These are phyloP conservation scores for Bombylius discolor DNA, from an alignment of 2,888 invertebrate genomes.

Conservation along the genomic window DNA sequence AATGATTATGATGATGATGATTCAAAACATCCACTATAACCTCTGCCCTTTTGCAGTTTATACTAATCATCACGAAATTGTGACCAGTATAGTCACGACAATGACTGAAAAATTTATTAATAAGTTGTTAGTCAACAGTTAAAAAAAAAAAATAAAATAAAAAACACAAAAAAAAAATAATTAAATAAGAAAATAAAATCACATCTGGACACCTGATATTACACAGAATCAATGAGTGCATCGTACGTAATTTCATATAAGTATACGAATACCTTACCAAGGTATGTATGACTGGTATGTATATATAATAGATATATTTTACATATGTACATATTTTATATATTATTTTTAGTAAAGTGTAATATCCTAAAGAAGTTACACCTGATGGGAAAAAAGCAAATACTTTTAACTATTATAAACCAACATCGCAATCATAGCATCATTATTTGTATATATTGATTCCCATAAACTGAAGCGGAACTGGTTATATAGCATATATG, in stretches of 20 bases:
- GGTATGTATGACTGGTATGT: no score
- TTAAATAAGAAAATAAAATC: not conserved
- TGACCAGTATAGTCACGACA: conserved; percentile 4
- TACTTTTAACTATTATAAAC: not conserved
- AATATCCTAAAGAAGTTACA: not conserved
- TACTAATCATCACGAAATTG: conserved; percentile 1
- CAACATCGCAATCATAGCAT: no score
- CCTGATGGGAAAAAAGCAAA: not conserved
- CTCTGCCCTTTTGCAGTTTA: not conserved
- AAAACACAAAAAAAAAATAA: not conserved
- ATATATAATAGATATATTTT: no score
- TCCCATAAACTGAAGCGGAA: conserved; percentile 8
- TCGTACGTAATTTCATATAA: no score
- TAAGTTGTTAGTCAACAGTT: conserved; percentile 4
- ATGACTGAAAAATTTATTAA: conserved; percentile 6
- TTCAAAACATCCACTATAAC: not conserved
- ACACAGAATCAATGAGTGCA: conserved; percentile 2
- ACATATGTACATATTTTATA: no score
- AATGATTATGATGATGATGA: not conserved
- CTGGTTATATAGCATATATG: not conserved
- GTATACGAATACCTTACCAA: not conserved
- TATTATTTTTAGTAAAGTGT: no score
- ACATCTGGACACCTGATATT: not conserved
- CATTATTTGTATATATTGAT: not conserved
- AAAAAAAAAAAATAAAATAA: not conserved